Percentiles rank a stretch among this genome's conserved stretches.
Conservation (phyloP, 2,113 vertebrate genomes). For the Dasyprocta punctata region DNA sequence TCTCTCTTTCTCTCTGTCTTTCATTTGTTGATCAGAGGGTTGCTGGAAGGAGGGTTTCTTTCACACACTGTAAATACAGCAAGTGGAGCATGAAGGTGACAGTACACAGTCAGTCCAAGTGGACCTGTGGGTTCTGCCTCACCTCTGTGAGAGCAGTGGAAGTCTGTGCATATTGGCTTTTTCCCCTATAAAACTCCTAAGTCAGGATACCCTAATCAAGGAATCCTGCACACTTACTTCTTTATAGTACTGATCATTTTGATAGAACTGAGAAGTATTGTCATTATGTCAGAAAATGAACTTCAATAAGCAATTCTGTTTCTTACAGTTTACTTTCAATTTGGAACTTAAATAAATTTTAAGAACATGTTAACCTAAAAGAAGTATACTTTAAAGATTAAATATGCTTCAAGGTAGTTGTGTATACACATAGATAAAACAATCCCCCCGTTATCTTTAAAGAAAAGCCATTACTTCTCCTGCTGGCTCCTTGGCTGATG, state of each 20-base stretch:
- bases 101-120: background rate
- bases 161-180: background rate
- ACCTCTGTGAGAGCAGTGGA: background rate
- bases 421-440: background rate
- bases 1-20: background rate
- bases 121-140: background rate
- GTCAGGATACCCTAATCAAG: background rate
- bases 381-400: conserved; percentile 38
- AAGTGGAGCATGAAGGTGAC: background rate
- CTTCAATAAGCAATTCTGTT: background rate
- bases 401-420: background rate
- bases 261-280: background rate
- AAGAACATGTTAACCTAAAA: background rate
- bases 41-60: background rate
- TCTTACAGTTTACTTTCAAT: background rate
- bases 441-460: background rate
- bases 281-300: background rate
- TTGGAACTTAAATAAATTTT: conserved; percentile 15
- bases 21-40: background rate
- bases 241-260: background rate
- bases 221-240: background rate
- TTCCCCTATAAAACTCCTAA: background rate
- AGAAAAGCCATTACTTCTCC: background rate
- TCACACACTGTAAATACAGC: background rate
- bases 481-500: background rate